Evolutionary conservation across 1,140 invertebrate species (phyloP).

Genomic region (Drosophila nasuta): DNA sequence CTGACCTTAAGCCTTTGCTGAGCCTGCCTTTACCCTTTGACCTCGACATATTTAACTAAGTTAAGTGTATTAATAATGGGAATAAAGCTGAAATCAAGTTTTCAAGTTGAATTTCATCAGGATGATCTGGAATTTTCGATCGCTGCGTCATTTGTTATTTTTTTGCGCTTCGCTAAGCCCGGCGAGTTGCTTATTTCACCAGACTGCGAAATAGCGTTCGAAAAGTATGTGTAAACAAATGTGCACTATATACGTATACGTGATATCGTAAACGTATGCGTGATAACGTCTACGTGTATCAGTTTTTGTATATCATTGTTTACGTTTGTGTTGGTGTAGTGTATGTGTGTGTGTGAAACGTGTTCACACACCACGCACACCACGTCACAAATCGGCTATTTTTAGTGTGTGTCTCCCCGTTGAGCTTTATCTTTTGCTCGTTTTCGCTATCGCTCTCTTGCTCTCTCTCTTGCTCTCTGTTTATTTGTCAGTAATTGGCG

Average conservation of each 20-base stretch:
- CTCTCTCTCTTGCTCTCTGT: slow-evolving; percentile 3
- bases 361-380: background rate
- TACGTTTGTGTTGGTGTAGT: background rate
- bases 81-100: background rate
- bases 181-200: slow-evolving; percentile 47
- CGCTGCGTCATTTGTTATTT: slow-evolving; percentile 12
- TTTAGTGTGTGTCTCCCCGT: slow-evolving; percentile 3
- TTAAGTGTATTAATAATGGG: too few relatives aligned
- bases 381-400: background rate
- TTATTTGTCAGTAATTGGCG: background rate
- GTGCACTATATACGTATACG: background rate
- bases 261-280: background rate
- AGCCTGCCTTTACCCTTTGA: background rate
- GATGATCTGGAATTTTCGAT: background rate
- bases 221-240: slow-evolving; percentile 6
- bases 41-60: background rate
- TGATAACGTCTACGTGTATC: slow-evolving; percentile 2
- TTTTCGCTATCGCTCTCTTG: background rate
- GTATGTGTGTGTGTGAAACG: background rate
- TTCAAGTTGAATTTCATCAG: slow-evolving; percentile 11
- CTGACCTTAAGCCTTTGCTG: background rate
- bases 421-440: slow-evolving; percentile 22
- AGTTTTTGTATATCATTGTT: background rate
- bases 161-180: background rate
- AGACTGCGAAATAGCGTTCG: slow-evolving; percentile 38